phyloP scores from a whole-genome alignment of 2,888 invertebrate species.

The Tipula confusa region DNA sequence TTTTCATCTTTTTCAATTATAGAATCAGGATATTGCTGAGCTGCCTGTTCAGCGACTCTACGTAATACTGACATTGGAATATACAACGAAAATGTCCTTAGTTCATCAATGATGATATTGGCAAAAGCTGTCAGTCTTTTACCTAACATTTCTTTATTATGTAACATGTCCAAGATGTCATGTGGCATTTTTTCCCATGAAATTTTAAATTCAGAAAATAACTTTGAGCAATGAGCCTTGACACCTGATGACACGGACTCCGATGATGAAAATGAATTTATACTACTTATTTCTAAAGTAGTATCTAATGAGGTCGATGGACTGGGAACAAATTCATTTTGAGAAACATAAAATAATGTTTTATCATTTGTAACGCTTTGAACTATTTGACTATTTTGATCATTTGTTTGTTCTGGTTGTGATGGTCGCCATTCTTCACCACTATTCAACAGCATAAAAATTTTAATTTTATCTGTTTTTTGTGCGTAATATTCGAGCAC shows the following conservation, averaged over 20 bases:
- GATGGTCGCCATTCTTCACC: background rate
- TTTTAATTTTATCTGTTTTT: no score
- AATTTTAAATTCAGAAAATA: constrained; percentile 7
- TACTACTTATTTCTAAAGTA: background rate
- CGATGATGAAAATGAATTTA: background rate
- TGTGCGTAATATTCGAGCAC: background rate
- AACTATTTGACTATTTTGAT: no score
- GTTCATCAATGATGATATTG: no score
- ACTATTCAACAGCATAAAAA: background rate
- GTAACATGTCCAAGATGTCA: background rate
- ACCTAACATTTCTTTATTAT: constrained; percentile 7
- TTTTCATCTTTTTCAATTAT: no score
- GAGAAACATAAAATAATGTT: background rate
- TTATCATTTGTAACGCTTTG: background rate
- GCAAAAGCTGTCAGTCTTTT: background rate
- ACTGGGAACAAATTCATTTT: background rate
- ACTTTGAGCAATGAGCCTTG: background rate
- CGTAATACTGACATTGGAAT: no score
- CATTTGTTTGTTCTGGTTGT: background rate
- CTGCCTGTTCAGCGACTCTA: background rate
- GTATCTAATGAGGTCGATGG: background rate
- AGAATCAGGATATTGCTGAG: no score
- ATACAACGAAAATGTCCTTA: no score
- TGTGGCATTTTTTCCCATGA: background rate
- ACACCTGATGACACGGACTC: background rate